phyloP scores from a whole-genome alignment of 2,797 vertebrate species.

The Eremophila alpestris region DNA sequence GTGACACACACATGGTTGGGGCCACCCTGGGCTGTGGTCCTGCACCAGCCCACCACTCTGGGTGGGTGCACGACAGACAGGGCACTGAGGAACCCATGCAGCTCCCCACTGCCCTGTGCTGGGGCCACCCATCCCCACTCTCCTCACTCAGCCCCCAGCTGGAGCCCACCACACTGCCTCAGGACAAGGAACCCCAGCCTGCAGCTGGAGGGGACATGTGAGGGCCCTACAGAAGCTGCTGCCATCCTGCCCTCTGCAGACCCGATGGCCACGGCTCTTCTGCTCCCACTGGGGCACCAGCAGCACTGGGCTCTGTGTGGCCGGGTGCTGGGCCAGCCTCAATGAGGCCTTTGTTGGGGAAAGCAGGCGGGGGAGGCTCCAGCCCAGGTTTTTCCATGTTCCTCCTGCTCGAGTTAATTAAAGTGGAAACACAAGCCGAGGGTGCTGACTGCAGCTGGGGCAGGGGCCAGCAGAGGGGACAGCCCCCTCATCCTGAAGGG shows the following conservation, averaged over 20 bases:
- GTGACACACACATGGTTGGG: fast-evolving
- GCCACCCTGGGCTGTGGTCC: fast-evolving
- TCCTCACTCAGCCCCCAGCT: neutral
- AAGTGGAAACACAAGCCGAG: conserved; percentile 36
- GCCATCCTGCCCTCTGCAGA: neutral
- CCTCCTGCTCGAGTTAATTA: conserved; percentile 58
- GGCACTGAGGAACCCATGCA: neutral
- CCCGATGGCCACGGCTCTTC: neutral
- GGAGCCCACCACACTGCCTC: neutral
- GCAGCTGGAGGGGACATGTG: fast-evolving
- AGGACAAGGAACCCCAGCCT: neutral
- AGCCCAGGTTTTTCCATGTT: conserved; percentile 59
- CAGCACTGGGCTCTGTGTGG: neutral
- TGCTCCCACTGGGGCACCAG: neutral
- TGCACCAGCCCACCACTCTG: neutral
- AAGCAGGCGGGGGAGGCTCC: conserved; percentile 17
- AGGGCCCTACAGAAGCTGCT: neutral
- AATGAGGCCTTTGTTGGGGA: conserved; percentile 62
- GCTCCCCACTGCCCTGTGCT: neutral
- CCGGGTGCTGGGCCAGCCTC: neutral
- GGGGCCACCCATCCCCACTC: fast-evolving
- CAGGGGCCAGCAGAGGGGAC: neutral
- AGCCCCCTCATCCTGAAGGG: neutral
- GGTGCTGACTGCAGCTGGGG: neutral
- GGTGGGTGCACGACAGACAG: fast-evolving